phyloP scores from a whole-genome alignment of 2,797 vertebrate genomes.

The Anguilla marmorata region DNA sequence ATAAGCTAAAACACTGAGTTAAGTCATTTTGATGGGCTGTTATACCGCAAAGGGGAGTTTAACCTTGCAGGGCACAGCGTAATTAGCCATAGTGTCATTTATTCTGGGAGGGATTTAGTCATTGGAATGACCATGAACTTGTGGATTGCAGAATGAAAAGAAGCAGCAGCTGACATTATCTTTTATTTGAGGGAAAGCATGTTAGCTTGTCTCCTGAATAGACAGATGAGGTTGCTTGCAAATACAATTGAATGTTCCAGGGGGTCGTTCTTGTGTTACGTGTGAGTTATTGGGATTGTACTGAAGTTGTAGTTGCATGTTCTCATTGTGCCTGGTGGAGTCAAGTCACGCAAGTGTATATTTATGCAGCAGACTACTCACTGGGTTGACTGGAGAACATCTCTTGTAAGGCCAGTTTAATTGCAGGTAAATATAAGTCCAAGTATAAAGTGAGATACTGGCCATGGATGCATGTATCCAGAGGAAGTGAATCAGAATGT shows the following conservation, averaged over 20 bases:
- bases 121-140: not conserved
- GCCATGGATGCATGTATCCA: not conserved
- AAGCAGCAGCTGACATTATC: not conserved
- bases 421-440: not conserved
- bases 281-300: not conserved
- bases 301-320: not conserved
- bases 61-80: not conserved
- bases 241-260: not conserved
- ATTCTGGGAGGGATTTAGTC: not conserved
- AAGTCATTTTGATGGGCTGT: not conserved
- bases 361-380: not conserved
- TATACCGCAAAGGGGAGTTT: not conserved
- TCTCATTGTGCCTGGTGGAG: not conserved
- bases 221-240: not conserved
- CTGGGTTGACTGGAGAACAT: not conserved
- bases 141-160: not conserved
- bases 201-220: not conserved
- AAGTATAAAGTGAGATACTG: not conserved
- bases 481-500: not conserved
- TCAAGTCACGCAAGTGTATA: not conserved
- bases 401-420: not conserved
- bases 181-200: not conserved
- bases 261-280: not conserved
- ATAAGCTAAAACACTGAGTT: not conserved
- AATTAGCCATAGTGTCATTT: not conserved